These are phyloP conservation scores for Mimachlamys varia DNA, from an alignment of 2,888 invertebrate genomes.

Conservation along the genomic window DNA sequence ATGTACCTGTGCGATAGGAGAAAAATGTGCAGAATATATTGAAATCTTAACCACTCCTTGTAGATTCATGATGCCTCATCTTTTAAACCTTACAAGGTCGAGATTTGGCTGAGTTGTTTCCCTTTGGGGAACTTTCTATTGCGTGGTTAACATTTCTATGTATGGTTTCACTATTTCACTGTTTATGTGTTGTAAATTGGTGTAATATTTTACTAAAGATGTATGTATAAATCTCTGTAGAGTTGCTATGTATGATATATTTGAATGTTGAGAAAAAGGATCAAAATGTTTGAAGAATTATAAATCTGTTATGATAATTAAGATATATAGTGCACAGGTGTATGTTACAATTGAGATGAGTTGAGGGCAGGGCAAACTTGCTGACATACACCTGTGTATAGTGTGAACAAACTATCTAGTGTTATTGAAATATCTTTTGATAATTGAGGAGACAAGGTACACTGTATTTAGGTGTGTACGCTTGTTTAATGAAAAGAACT, in stretches of 20 bases:
- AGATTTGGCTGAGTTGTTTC: conserved; percentile 19
- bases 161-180: not conserved
- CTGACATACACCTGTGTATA: no score
- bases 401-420: no score
- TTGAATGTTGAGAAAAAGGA: not conserved
- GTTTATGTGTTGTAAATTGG: not conserved
- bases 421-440: no score
- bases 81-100: not conserved
- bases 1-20: not conserved
- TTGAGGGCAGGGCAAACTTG: no score
- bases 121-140: conserved; percentile 29
- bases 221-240: not conserved
- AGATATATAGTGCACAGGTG: not conserved
- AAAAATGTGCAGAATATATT: not conserved
- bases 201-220: not conserved
- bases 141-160: not conserved
- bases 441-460: no score
- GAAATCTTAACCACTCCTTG: not conserved
- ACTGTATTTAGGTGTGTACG: no score
- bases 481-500: no score
- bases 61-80: conserved; percentile 14
- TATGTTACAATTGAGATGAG: no score
- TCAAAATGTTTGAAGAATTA: not conserved
- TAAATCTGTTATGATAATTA: not conserved
- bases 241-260: not conserved